A percentile compares a stretch with the other conserved stretches of the same genome.
Evolutionary conservation across 2,113 vertebrate genomes (phyloP).

Genomic region (Psammodynastes pulverulentus): DNA sequence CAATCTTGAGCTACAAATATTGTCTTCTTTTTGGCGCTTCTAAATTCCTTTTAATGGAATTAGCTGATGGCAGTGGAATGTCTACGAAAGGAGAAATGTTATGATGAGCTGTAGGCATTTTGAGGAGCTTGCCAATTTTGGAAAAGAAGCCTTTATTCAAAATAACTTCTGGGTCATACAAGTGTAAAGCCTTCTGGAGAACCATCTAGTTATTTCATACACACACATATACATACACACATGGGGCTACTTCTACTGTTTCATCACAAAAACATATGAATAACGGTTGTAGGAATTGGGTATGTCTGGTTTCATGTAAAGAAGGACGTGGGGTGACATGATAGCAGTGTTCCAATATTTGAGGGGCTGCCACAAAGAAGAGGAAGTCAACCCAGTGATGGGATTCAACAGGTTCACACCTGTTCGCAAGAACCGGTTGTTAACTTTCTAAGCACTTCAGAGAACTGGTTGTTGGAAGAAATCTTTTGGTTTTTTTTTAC

Average conservation of each 20-base stretch:
- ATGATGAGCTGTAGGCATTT: not conserved
- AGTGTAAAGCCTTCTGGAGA: not conserved
- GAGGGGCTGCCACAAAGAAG: not conserved
- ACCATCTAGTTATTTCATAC: not conserved
- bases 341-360: not conserved
- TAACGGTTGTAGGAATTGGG: not conserved
- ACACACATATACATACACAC: not conserved
- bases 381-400: too few relatives aligned
- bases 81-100: not conserved
- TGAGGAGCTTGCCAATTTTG: not conserved
- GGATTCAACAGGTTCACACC: too few relatives aligned
- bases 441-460: too few relatives aligned
- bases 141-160: not conserved
- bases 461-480: too few relatives aligned
- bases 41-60: not conserved
- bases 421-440: too few relatives aligned
- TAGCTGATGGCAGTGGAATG: not conserved
- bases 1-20: not conserved
- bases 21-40: not conserved
- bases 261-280: not conserved
- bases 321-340: not conserved
- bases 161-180: slow-evolving; percentile 12
- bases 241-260: not conserved
- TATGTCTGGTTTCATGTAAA: not conserved
- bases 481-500: too few relatives aligned